A percentile compares a stretch with the other conserved stretches of the same genome.
phyloP scores from a whole-genome alignment of 2,888 invertebrate species.

The Stratiomys singularior region DNA sequence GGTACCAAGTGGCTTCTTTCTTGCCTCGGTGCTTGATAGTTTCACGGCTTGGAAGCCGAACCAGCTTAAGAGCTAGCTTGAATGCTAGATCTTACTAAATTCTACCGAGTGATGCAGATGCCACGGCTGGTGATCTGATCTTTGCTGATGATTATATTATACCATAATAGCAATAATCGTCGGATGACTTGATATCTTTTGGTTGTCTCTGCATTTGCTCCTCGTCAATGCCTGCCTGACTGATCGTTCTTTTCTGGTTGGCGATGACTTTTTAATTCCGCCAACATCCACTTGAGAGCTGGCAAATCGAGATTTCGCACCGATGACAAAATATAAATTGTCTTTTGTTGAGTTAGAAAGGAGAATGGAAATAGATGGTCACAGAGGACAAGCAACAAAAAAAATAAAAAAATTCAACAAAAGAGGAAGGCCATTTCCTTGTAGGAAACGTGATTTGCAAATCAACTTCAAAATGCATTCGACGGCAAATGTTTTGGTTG shows the following conservation, averaged over 20 bases:
- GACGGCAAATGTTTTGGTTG: too few species aligned
- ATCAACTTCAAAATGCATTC: too few species aligned
- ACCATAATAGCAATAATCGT: conserved; percentile 22
- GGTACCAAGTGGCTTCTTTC: neutral
- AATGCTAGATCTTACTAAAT: neutral
- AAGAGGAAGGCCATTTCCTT: conserved; percentile 9
- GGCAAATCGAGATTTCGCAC: conserved; percentile 5
- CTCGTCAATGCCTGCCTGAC: conserved; percentile 5
- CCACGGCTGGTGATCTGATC: neutral
- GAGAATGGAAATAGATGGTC: neutral
- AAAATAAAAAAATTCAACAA: neutral
- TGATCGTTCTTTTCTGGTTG: conserved; percentile 30
- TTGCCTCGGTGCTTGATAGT: too few species aligned
- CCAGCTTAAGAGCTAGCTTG: too few species aligned
- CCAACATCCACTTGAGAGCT: neutral
- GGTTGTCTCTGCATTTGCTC: neutral
- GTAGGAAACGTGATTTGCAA: conserved; percentile 1
- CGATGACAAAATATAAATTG: conserved; percentile 36
- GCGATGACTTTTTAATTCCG: conserved; percentile 4
- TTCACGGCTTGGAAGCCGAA: too few species aligned
- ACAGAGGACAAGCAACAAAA: neutral
- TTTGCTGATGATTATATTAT: conserved; percentile 6
- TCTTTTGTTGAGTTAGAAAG: conserved; percentile 13
- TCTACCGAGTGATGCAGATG: neutral
- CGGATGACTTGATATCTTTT: conserved; percentile 13